Evolutionary conservation across 2,113 vertebrate species (phyloP).

Genomic region (Hippocampus abdominalis): DNA sequence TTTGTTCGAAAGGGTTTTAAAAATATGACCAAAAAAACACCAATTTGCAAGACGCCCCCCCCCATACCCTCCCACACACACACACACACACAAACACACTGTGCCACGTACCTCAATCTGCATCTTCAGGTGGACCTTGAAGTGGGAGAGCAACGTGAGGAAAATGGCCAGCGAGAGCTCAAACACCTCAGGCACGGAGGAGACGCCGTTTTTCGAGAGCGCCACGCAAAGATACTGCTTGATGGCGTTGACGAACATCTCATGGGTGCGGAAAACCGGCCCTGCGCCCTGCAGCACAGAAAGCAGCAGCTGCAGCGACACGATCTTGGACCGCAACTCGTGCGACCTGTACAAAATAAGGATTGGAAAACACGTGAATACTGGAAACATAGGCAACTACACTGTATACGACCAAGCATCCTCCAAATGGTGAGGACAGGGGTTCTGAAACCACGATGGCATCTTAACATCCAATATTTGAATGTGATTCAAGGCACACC

Average conservation of each 20-base stretch:
- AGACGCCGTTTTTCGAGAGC: slow-evolving; percentile 94
- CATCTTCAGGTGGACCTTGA: slow-evolving; percentile 98
- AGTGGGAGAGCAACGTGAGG: slow-evolving; percentile 93
- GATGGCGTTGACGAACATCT: slow-evolving; percentile 98
- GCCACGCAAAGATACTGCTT: slow-evolving; percentile 98
- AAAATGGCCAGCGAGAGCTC: slow-evolving; percentile 98
- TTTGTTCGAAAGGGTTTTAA: not conserved
- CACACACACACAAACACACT: not conserved
- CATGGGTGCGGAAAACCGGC: slow-evolving; percentile 90
- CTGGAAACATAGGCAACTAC: not conserved
- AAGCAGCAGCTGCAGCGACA: slow-evolving; percentile 92
- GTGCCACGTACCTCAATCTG: slow-evolving; percentile 86
- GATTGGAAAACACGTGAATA: not conserved
- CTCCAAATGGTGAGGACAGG: not conserved
- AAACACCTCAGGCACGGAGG: slow-evolving; percentile 95
- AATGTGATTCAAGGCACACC: not conserved
- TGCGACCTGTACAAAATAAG: slow-evolving; percentile 79
- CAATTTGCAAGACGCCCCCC: not conserved
- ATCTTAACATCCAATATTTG: not conserved
- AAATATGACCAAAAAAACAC: not conserved
- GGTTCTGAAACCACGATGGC: not conserved
- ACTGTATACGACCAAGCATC: not conserved
- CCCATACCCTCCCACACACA: too few species aligned
- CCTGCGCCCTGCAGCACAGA: slow-evolving; percentile 94
- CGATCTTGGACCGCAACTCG: slow-evolving; percentile 92